Base-by-base conservation (phyloP, 2,113 vertebrate genomes). In the Geothlypis trichas region DNA sequence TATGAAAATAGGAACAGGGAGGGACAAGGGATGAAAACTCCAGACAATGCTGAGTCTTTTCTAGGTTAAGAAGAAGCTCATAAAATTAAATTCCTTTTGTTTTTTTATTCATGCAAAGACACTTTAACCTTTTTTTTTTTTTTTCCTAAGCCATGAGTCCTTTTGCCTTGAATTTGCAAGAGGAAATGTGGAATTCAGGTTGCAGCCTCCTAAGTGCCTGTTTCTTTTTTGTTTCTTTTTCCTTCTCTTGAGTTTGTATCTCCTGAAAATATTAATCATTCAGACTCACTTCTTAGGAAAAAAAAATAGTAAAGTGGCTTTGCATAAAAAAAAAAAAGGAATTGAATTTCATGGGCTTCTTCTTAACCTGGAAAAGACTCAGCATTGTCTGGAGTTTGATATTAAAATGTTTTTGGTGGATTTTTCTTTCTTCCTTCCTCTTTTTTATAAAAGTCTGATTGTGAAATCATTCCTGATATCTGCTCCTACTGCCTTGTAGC, bases 391-490 rank as follows among this genome's bases (percentile, higher is more conserved):
- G 37, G 37, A 33, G 22, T 22, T 10, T 44, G 54, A 58, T 69
- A 76, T 6, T 20, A 68, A 74, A 72, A 57, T 35, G 0, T 1
- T 65, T 81, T 72, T 84, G 15, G 33, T n/a, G 59, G 10, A 47
- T n/a, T 52, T 62, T 71, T 62, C 11, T 76, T 82, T 22, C 52
- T 89, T 51, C 8, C 12, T 63, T 57, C 8, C 4, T 35, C n/a
- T 31, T n/a, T 61, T 66, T 73, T 57, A 47, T 68, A 39, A 52
- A 87, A 88, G 39, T 11, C 28, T 77, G n/a, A 24, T 79, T 68
- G 75, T 74, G 83, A 89, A 92, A 85, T 75, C 28, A 72, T 57
- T 96, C 52, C 82, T 87, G 33, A 14, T 88, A 86, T 28, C 41
- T 65, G 33, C 61, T 89, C 41, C 84, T 33, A 28, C 13, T 78